phyloP scores from a whole-genome alignment of 2,888 invertebrate genomes.

The Dicyrtomina minuta region DNA sequence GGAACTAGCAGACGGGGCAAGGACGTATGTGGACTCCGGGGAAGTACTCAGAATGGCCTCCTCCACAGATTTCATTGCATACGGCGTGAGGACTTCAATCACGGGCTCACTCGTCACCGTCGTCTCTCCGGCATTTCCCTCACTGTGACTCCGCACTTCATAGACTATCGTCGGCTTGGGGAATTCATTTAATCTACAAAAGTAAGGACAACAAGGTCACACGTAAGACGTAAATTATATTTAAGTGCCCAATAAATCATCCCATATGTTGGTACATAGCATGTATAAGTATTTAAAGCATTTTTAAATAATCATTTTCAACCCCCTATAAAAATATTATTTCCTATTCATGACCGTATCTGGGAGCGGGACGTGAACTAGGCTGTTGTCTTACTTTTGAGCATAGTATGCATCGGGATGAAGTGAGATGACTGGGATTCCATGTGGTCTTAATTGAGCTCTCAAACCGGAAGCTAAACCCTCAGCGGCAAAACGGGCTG shows the following conservation, averaged over 20 bases:
- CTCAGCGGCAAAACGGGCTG: slow-evolving; percentile 47
- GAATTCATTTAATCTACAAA: slow-evolving; percentile 48
- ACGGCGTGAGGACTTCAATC: slow-evolving; percentile 48
- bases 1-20: slow-evolving; percentile 50
- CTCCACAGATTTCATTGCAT: slow-evolving; percentile 51
- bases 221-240: neutral
- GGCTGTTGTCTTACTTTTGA: slow-evolving; percentile 44
- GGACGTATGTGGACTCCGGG: slow-evolving; percentile 46
- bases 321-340: too few relatives aligned
- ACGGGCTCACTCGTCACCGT: slow-evolving; percentile 34
- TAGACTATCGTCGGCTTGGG: slow-evolving; percentile 46
- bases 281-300: too few relatives aligned
- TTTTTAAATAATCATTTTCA: too few relatives aligned
- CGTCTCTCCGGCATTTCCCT: slow-evolving; percentile 11
- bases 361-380: too few relatives aligned
- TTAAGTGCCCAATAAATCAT: too few relatives aligned
- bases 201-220: neutral
- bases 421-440: slow-evolving; percentile 72
- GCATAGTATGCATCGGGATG: slow-evolving; percentile 64
- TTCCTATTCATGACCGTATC: too few relatives aligned
- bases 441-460: slow-evolving; percentile 60
- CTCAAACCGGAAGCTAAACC: slow-evolving; percentile 49
- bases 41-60: slow-evolving; percentile 44
- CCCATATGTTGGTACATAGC: too few relatives aligned
- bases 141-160: slow-evolving; percentile 36